These are phyloP conservation scores for Sphaeramia orbicularis DNA, from an alignment of 2,797 vertebrate genomes.

Conservation along the genomic window DNA sequence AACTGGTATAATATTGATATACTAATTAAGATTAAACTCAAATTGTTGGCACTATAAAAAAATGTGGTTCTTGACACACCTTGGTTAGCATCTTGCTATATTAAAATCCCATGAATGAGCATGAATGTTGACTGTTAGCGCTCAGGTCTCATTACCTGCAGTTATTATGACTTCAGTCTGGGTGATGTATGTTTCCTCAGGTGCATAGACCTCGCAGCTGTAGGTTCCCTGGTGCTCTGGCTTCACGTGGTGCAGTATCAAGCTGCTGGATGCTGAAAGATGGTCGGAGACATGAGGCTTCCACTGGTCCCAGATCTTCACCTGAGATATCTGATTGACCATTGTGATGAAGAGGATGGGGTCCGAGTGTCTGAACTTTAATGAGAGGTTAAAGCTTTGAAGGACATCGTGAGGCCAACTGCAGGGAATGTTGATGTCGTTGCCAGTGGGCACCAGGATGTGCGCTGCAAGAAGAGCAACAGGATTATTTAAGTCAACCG, in stretches of 20 bases:
- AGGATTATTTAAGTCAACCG: not conserved
- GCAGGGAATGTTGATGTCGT: constrained; percentile 15
- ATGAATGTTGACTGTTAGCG: too few species aligned
- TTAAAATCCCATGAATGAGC: too few species aligned
- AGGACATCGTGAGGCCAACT: not conserved
- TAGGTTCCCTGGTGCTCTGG: constrained; percentile 24
- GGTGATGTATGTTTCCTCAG: constrained; percentile 4
- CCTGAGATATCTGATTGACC: not conserved
- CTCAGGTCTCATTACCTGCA: not conserved
- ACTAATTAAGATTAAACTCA: too few species aligned
- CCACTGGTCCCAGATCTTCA: constrained; percentile 25
- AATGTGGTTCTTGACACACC: too few species aligned
- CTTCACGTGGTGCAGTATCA: constrained; percentile 13
- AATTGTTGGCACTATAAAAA: too few species aligned
- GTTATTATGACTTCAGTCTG: constrained; percentile 1
- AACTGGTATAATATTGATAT: too few species aligned
- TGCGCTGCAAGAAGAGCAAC: not conserved
- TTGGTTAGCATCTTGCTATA: too few species aligned
- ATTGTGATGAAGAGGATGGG: constrained; percentile 4
- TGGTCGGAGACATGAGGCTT: not conserved
- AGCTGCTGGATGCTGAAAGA: not conserved
- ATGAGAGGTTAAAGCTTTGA: constrained; percentile 19
- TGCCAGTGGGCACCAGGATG: not conserved
- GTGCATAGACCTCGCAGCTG: constrained; percentile 30
- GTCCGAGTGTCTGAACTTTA: constrained; percentile 8